Conservation (phyloP, 1,140 invertebrate species). For the Cydia pomonella region DNA sequence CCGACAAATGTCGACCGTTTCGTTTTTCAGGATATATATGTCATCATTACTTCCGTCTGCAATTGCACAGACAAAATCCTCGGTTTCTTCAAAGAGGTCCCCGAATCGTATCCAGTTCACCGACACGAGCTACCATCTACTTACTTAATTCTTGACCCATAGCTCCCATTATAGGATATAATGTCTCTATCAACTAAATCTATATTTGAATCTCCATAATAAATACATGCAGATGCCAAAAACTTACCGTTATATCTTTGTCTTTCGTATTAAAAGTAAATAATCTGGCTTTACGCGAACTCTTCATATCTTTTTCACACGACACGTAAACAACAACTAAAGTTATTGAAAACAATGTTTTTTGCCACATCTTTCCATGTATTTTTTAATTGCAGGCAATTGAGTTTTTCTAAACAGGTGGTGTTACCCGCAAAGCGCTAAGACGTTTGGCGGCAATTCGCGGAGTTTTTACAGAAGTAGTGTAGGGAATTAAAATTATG, state of each 20-base stretch:
- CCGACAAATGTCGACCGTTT: too few species aligned
- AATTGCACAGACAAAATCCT: too few species aligned
- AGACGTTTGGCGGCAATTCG: slow-evolving; percentile 51
- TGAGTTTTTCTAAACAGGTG: slow-evolving; percentile 34
- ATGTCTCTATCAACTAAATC: too few species aligned
- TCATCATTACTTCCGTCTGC: too few species aligned
- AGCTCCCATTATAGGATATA: too few species aligned
- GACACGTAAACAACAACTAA: slow-evolving; percentile 38
- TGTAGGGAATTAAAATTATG: slow-evolving; percentile 45
- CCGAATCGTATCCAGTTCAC: too few species aligned
- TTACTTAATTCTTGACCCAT: too few species aligned
- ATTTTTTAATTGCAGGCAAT: slow-evolving; percentile 39
- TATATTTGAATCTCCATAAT: too few species aligned
- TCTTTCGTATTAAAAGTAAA: slow-evolving; percentile 59
- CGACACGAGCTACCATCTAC: too few species aligned
- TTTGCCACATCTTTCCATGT: slow-evolving; percentile 42
- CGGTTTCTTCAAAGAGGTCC: too few species aligned
- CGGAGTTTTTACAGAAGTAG: slow-evolving; percentile 54
- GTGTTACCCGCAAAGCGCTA: slow-evolving; percentile 42
- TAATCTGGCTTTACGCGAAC: slow-evolving; percentile 52
- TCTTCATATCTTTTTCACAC: slow-evolving; percentile 43
- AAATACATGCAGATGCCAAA: neutral
- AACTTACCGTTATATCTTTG: slow-evolving; percentile 65
- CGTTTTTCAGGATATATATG: too few species aligned
- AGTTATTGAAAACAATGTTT: slow-evolving; percentile 41